Evolutionary conservation across 2,113 vertebrate species (phyloP), one percentile per base, ranked within the genome.

Genomic region (Otus sunia): DNA sequence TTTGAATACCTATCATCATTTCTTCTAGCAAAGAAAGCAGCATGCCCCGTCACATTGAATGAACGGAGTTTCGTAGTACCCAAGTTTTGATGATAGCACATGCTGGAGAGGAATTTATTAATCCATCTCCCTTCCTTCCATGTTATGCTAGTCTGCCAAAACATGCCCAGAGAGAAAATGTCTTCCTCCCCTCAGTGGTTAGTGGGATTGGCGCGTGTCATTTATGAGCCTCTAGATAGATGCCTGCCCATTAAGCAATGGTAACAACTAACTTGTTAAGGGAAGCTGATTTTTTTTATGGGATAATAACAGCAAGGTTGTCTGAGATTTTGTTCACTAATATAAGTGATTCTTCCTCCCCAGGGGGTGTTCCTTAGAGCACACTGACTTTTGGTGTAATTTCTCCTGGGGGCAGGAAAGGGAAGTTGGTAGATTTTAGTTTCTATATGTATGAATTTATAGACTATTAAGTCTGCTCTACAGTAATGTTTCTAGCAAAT

Each of bases 141-240:
- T 0, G 0, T 64, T 34, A 13, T 7, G 22, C 49, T 53, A 8
- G 34, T 74, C 73, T 89, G 45, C 39, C 90, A 77, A 86, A 94
- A 67, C 25, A 23, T 16, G 23, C 59, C 36, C 19, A 43, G 53
- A 49, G 52, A 69, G 52, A 83, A 93, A 80, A 49, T 3, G 7
- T 32, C 60, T 75, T 83, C 55, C 12, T 53, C 37, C 41, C 26
- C 10, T 0, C 41, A 34, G 55, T 4, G 9, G 17, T 76, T 79
- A 3, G n/a, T 34, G 41, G 26, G 20, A 13, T 13, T 80, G 55
- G 10, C 5, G 0, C 1, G 1, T 27, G 22, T 73, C 58, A 39
- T 58, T 87, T 82, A 36, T 50, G 47, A 89, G 34, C 30, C 73
- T 81, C 49, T 32, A 47, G 62, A 36, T 60, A 39, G 6, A 25